Conservation (phyloP, 2,888 invertebrate genomes). For the Zelleria hepariella region DNA sequence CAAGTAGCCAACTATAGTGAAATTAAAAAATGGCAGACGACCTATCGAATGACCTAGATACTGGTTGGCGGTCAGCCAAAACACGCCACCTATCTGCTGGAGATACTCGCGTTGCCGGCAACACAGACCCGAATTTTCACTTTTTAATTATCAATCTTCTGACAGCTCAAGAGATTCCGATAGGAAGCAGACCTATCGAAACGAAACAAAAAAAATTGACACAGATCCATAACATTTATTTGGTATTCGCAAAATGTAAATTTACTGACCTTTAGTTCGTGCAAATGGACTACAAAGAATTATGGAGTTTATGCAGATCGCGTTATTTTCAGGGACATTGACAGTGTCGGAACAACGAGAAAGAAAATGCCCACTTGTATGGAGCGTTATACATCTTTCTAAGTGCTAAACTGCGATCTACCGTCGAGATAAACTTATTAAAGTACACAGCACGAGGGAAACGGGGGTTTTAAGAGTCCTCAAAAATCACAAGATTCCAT, state of each 20-base stretch:
- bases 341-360: not conserved
- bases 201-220: not conserved
- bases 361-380: not conserved
- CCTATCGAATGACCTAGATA: slow-evolving; percentile 57
- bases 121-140: slow-evolving; percentile 54
- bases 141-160: slow-evolving; percentile 56
- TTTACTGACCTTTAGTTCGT: not conserved
- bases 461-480: no score
- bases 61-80: slow-evolving; percentile 50
- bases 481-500: no score
- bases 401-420: not conserved
- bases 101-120: slow-evolving; percentile 29
- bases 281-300: not conserved
- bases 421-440: not conserved
- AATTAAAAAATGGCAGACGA: slow-evolving; percentile 12
- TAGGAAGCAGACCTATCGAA: not conserved
- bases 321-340: not conserved
- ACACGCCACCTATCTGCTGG: slow-evolving; percentile 42
- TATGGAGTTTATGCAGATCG: not conserved
- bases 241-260: not conserved
- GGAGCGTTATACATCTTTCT: not conserved
- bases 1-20: slow-evolving; percentile 9
- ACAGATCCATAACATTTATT: not conserved
- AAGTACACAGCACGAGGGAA: not conserved
- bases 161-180: not conserved